Evolutionary conservation across 2,888 invertebrate species (phyloP).

Genomic region (Megastigmus dorsalis): DNA sequence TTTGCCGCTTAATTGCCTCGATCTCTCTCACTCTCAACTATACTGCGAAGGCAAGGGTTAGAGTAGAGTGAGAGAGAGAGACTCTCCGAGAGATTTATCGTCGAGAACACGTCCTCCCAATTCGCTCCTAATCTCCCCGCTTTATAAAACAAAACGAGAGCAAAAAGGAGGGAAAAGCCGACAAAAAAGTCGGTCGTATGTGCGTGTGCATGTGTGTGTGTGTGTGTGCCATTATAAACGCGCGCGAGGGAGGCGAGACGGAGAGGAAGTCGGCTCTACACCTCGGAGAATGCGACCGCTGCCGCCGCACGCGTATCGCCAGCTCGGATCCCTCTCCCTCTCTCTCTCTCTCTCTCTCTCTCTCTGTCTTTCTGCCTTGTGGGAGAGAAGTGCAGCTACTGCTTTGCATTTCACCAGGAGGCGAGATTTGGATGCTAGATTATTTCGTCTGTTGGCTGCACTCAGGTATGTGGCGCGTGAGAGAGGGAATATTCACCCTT

Average conservation of each 20-base stretch:
- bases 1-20: slow-evolving; percentile 14
- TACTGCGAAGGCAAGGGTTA: background rate
- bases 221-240: too few species aligned
- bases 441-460: too few species aligned
- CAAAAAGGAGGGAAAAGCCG: background rate
- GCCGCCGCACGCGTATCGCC: slow-evolving; percentile 16
- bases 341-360: too few species aligned
- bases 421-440: too few species aligned
- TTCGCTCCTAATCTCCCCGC: slow-evolving; percentile 8
- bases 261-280: slow-evolving; percentile 7
- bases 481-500: too few species aligned
- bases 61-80: too few species aligned
- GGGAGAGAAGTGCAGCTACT: too few species aligned
- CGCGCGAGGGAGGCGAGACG: too few species aligned
- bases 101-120: slow-evolving; percentile 10
- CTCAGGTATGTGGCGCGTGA: too few species aligned
- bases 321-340: slow-evolving; percentile 50
- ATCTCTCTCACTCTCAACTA: background rate
- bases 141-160: background rate
- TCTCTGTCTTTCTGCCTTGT: too few species aligned
- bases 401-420: too few species aligned
- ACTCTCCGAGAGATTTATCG: slow-evolving; percentile 16
- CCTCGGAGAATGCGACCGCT: background rate
- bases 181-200: background rate
- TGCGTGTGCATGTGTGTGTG: too few species aligned